Base-by-base conservation (phyloP, 2,888 invertebrate genomes). In the Oegoconia quadripuncta region DNA sequence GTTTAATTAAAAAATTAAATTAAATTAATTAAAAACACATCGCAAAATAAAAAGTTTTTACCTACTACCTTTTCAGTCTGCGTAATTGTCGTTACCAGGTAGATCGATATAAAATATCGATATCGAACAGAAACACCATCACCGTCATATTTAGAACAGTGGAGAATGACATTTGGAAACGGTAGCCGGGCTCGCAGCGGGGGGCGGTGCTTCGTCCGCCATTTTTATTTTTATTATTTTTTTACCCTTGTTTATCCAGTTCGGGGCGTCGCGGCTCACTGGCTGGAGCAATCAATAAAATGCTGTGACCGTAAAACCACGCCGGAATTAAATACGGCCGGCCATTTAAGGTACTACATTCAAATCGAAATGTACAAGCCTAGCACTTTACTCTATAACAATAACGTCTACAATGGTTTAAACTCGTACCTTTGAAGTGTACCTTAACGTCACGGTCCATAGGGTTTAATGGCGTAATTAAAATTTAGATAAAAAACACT, bases 231-330 rank as follows among this genome's bases (percentile, higher is more conserved):
- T 79, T 72, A 66, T 73, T 66, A 72, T 32, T 77, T 77, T 80
- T 76, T 70, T 63, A 59, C 74, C 77, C 82, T 86, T 84, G 84
- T 86, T 87, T 84, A 82, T 80, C 83, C 82, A 82, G 72, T 65
- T 64, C 65, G 65, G 62, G 55, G 60, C 76, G 82, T 74, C 65
- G 64, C 78, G 83, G 75, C 71, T 79, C 57, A 84, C 62, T 81
- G 83, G 71, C 50, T 56, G 65, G 60, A 50, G 83, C 82, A 84
- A 86, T 86, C 84, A 84, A 86, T 86, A 86, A 79, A 78, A 77
- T 63, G 61, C 68, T 73, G 65, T 64, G 68, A 82, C 77, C 78
- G 78, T 76, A 74, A 76, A 76, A 73, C 75, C 75, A 67, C 69
- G 68, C 58, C 52, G 61, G 76, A 78, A 82, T 83, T 83, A 80